Evolutionary conservation across 2,113 vertebrate genomes (phyloP), one percentile per base, ranked within the genome.

Genomic region (Vireo altiloquus): DNA sequence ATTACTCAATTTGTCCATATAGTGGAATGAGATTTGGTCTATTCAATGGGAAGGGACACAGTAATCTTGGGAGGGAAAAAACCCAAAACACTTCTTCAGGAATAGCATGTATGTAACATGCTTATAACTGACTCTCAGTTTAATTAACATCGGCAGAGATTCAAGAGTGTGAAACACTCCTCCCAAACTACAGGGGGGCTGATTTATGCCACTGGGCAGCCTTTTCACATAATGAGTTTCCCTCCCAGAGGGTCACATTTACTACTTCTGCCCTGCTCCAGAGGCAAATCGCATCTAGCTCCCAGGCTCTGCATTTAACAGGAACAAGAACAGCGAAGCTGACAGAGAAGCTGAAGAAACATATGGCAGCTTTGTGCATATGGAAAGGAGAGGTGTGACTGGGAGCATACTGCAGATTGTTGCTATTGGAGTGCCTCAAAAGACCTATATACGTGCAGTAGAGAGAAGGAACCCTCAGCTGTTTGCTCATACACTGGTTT

Each of bases 191-290:
- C 56, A 18, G 3, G 0, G 72, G 66, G 42, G 47, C 56, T 93
- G 91, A 93, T 93, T 91, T 95, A 91, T 85, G 89, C 82, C 54
- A 80, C 60, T 56, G 92, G 92, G 83, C 72, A 94, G 56, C 52
- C 60, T 82, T 96, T 94, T 59, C 79, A 86, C 35, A 44, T 78
- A 86, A 88, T 53, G 59, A 83, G 47, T 81, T 88, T 90, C 79
- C 77, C 64, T 82, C 64, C 40, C 44, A 71, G 46, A 52, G 57
- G 79, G 75, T 93, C 79, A 68, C 39, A 83, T 88, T 82, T 72
- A 77, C 85, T 49, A 63, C 79, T 70, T 72, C 76, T 88, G 68
- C 80, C 80, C 82, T 74, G 39, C 47, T 96, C 85, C 5, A 18
- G 75, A 83, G 70, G 59, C 84, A 80, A 39, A 59, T 88, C 79